Evolutionary conservation across 1,140 invertebrate species (phyloP).

Genomic region (Temnothorax longispinosus): DNA sequence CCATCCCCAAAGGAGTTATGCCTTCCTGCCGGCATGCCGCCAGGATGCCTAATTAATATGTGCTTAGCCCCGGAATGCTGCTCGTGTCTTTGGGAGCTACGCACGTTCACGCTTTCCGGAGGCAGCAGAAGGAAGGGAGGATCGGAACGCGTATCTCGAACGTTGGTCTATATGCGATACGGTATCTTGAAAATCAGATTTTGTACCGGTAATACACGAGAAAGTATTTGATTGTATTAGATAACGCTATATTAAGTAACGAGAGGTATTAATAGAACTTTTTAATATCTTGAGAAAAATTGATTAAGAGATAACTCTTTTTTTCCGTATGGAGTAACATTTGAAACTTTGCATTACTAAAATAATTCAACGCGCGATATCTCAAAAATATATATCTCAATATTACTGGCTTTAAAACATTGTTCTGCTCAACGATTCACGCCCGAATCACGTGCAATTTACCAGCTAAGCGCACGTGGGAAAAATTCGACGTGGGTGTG

Average conservation of each 20-base stretch:
- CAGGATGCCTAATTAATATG: constrained; percentile 79
- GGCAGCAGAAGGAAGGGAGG: neutral
- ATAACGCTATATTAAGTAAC: neutral
- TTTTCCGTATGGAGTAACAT: neutral
- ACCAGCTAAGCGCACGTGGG: neutral
- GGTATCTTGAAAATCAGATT: neutral
- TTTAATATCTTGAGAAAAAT: neutral
- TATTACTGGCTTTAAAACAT: neutral
- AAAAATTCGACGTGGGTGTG: constrained; percentile 74
- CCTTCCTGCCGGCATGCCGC: constrained; percentile 75
- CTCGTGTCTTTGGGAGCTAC: constrained; percentile 66
- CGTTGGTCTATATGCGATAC: constrained; percentile 8
- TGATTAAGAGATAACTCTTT: neutral
- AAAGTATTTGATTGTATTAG: neutral
- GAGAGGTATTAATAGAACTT: neutral
- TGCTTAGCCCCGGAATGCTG: constrained; percentile 79
- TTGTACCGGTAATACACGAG: neutral
- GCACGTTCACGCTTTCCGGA: constrained; percentile 40
- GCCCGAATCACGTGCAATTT: constrained; percentile 8
- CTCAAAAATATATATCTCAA: neutral
- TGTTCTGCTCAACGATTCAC: neutral
- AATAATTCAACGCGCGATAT: neutral
- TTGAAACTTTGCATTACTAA: neutral
- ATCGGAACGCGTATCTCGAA: constrained; percentile 7
- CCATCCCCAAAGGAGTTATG: constrained; percentile 78